phyloP scores from a whole-genome alignment of 2,113 vertebrate species.

The Prietella phreatophila region DNA sequence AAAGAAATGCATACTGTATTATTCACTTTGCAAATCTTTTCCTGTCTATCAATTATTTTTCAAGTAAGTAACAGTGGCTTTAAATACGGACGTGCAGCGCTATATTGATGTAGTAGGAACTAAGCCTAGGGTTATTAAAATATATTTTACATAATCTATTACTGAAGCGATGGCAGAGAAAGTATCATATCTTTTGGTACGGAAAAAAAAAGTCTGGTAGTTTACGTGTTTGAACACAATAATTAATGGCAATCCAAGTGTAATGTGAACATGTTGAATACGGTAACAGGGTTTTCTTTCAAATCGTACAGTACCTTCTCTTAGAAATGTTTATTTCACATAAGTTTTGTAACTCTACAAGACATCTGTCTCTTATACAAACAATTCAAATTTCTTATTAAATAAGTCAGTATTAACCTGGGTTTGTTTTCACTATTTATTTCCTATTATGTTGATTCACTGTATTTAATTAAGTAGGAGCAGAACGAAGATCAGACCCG shows the following conservation, averaged over 20 bases:
- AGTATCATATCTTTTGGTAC: not conserved
- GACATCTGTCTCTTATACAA: not conserved
- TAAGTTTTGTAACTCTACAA: not conserved
- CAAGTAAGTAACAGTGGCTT: not conserved
- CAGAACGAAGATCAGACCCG: conserved; percentile 20
- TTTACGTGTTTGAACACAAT: not conserved
- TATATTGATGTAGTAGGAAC: not conserved
- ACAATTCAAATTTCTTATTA: not conserved
- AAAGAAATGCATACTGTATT: not conserved
- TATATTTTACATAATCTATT: not conserved
- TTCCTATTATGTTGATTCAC: not conserved
- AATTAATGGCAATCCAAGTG: not conserved
- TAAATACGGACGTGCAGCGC: not conserved
- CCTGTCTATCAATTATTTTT: not conserved
- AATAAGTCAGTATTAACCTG: not conserved
- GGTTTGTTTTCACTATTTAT: not conserved
- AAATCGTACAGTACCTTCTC: not conserved
- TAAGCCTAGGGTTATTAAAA: not conserved
- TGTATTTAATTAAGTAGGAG: not conserved
- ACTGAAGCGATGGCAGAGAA: not conserved
- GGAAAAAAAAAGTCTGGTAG: not conserved
- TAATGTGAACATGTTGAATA: not conserved
- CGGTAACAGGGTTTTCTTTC: not conserved
- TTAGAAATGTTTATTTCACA: not conserved
- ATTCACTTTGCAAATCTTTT: not conserved